Percentiles rank a stretch among this genome's conserved stretches.
Conservation (phyloP, 2,888 invertebrate species). For the Drosophila borealis region DNA sequence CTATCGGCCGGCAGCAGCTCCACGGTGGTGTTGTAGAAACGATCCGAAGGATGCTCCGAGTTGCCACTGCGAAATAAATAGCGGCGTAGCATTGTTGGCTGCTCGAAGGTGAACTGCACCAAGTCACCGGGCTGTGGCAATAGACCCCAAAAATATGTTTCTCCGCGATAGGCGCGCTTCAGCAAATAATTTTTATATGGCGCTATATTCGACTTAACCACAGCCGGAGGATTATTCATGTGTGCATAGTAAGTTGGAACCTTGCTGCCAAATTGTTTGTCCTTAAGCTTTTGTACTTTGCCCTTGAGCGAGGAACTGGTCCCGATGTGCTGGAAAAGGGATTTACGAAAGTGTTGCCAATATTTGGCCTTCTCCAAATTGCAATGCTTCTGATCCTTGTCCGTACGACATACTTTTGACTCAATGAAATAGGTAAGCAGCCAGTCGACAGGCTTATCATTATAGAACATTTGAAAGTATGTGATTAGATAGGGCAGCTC, state of each 20-base stretch:
- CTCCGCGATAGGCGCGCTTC: constrained; percentile 93
- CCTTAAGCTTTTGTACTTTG: constrained; percentile 98
- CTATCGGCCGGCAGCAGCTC: constrained; percentile 90
- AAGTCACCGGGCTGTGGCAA: constrained; percentile 93
- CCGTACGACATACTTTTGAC: constrained; percentile 94
- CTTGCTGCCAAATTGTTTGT: constrained; percentile 93
- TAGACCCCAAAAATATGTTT: constrained; percentile 96
- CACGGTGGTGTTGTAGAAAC: constrained; percentile 93
- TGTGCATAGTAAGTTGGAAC: constrained; percentile 92
- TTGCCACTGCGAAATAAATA: constrained; percentile 95
- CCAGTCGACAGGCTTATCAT: constrained; percentile 99
- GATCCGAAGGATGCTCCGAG: constrained; percentile 94
- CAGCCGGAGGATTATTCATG: constrained; percentile 89
- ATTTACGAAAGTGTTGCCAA: constrained; percentile 94
- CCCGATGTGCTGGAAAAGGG: constrained; percentile 98
- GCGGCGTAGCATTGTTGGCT: constrained; percentile 87
- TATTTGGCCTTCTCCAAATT: constrained; percentile 90
- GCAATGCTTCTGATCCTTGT: constrained; percentile 94
- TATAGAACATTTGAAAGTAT: constrained; percentile 97
- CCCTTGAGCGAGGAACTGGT: constrained; percentile 97
- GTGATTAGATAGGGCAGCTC: constrained; percentile 94
- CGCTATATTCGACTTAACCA: constrained; percentile 90
- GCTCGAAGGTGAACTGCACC: constrained; percentile 91
- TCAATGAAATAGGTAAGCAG: constrained; percentile 94
- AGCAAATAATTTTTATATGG: constrained; percentile 92